phyloP scores from a whole-genome alignment of 2,113 vertebrate genomes.

The Leptobrachium ailaonicum region DNA sequence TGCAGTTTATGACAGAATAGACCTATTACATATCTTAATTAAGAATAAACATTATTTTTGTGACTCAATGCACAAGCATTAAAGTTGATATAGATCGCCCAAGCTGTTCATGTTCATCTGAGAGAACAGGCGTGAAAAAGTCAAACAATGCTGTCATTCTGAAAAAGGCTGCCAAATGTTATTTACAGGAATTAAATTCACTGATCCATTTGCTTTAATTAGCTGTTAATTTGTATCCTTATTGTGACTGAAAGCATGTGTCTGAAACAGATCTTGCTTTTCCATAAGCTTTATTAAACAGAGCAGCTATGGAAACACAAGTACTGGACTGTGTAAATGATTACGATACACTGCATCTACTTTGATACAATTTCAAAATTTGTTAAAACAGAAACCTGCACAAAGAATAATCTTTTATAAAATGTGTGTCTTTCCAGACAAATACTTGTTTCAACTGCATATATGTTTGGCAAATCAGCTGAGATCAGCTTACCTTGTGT shows the following conservation, averaged over 20 bases:
- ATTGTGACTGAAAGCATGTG: conserved; percentile 16
- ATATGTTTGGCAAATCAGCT: too few species aligned
- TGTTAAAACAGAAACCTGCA: too few species aligned
- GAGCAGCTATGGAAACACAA: neutral
- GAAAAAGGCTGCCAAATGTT: conserved; percentile 13
- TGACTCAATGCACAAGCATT: too few species aligned
- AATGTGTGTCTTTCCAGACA: too few species aligned
- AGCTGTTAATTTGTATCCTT: conserved; percentile 17
- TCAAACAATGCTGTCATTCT: neutral
- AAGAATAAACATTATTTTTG: too few species aligned
- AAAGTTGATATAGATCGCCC: neutral
- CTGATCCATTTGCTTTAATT: conserved; percentile 26
- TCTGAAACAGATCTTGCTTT: conserved; percentile 18
- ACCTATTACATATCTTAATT: too few species aligned
- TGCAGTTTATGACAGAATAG: too few species aligned
- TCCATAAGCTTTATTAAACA: conserved; percentile 5
- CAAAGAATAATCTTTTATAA: too few species aligned
- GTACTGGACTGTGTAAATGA: neutral
- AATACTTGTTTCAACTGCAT: too few species aligned
- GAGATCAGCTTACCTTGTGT: too few species aligned
- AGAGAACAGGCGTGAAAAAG: neutral
- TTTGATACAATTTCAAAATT: neutral
- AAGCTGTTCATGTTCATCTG: neutral
- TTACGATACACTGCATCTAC: neutral
- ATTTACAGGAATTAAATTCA: conserved; percentile 11